Percentiles rank a stretch among this genome's conserved stretches.
Conservation (phyloP, 2,888 invertebrate genomes). For the Melikaiella ostensackeni region DNA sequence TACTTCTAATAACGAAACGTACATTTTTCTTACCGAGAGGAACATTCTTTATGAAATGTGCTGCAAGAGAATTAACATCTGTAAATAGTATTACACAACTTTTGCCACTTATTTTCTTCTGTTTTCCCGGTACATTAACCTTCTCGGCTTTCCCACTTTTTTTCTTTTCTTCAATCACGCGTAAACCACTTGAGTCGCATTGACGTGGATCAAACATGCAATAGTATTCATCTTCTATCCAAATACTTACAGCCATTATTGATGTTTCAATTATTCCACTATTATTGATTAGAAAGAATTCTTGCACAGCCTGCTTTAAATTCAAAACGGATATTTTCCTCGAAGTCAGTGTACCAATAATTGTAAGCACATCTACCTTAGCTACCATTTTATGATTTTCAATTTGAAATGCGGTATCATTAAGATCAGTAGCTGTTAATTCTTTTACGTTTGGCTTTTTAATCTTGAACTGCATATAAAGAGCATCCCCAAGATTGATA, state of each 20-base stretch:
- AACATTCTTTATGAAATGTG: conserved; percentile 62
- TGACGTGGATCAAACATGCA: conserved; percentile 82
- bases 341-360: conserved; percentile 68
- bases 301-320: conserved; percentile 64
- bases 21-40: conserved; percentile 64
- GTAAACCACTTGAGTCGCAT: conserved; percentile 72
- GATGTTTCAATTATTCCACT: conserved; percentile 69
- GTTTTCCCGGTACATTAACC: conserved; percentile 35
- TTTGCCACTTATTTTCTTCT: conserved; percentile 61
- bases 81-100: conserved; percentile 68
- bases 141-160: conserved; percentile 56
- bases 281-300: conserved; percentile 67
- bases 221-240: conserved; percentile 80
- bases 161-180: conserved; percentile 56
- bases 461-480: conserved; percentile 59
- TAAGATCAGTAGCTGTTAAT: conserved; percentile 66
- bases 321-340: conserved; percentile 63
- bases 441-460: conserved; percentile 62
- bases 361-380: conserved; percentile 67
- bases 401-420: conserved; percentile 57
- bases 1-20: conserved; percentile 65
- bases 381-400: conserved; percentile 60
- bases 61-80: conserved; percentile 56
- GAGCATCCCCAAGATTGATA: conserved; percentile 62
- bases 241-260: conserved; percentile 78